Percentiles rank a stretch among this genome's conserved stretches.
Evolutionary conservation across 2,888 invertebrate genomes (phyloP).

Genomic region (Xanthorhoe spadicearia): DNA sequence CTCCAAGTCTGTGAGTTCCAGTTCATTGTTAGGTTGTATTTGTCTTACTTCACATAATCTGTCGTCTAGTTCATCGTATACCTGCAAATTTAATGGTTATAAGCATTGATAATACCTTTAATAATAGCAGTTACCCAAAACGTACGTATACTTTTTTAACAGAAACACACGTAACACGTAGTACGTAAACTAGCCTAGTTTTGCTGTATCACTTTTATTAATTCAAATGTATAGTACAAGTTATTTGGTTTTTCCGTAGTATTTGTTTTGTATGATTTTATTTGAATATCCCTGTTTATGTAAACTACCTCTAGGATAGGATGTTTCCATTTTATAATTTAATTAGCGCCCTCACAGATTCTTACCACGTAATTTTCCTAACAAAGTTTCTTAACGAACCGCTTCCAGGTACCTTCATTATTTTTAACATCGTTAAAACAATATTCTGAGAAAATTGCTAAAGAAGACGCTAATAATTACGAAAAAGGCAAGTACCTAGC

Average conservation of each 20-base stretch:
- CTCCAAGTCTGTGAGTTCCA: constrained; percentile 55
- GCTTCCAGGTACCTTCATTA: constrained; percentile 19
- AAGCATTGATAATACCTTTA: no score
- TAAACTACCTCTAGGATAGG: not conserved
- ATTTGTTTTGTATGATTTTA: no score
- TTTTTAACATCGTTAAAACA: constrained; percentile 35
- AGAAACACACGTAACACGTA: no score
- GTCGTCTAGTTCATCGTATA: constrained; percentile 41
- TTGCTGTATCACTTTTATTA: no score
- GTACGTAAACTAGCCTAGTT: no score
- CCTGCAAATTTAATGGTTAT: constrained; percentile 20
- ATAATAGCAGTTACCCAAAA: no score
- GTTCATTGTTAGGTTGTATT: constrained; percentile 51
- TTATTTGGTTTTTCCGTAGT: not conserved
- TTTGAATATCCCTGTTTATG: no score
- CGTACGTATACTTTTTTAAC: no score
- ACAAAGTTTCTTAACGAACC: constrained; percentile 29
- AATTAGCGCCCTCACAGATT: not conserved
- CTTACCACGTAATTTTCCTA: constrained; percentile 8
- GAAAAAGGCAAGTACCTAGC: not conserved
- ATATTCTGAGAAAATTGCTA: constrained; percentile 29
- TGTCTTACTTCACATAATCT: constrained; percentile 54
- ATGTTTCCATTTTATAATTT: not conserved
- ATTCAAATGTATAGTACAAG: no score
- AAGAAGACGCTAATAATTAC: constrained; percentile 8